These are phyloP conservation scores for Globia sparganii DNA, from an alignment of 2,888 invertebrate species.

Conservation along the genomic window DNA sequence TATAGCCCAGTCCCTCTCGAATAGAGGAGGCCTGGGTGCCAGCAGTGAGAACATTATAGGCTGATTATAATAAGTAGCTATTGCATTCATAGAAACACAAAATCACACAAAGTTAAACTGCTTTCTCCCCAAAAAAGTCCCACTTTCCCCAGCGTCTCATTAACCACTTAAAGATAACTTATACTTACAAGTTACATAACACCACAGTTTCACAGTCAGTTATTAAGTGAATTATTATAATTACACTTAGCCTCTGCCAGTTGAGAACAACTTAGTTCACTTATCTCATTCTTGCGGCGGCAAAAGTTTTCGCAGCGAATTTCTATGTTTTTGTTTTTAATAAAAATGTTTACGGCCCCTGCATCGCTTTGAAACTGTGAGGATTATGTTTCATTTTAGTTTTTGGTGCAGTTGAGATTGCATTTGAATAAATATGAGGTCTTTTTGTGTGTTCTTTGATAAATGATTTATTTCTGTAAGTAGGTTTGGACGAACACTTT, in stretches of 20 bases:
- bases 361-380: slow-evolving; percentile 65
- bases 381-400: slow-evolving; percentile 57
- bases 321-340: slow-evolving; percentile 69
- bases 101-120: slow-evolving; percentile 12
- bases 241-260: slow-evolving; percentile 82
- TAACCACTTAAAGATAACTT: slow-evolving; percentile 65
- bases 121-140: slow-evolving; percentile 34
- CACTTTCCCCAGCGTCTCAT: slow-evolving; percentile 59
- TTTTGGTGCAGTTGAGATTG: slow-evolving; percentile 26
- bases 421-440: slow-evolving; percentile 9
- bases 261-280: slow-evolving; percentile 76
- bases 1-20: too few relatives aligned
- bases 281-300: slow-evolving; percentile 76
- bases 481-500: too few relatives aligned
- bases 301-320: slow-evolving; percentile 73
- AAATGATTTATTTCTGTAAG: too few relatives aligned
- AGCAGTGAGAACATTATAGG: too few relatives aligned
- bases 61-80: too few relatives aligned
- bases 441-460: not conserved
- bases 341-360: slow-evolving; percentile 70
- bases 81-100: not conserved
- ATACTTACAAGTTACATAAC: slow-evolving; percentile 65
- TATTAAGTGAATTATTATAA: slow-evolving; percentile 86
- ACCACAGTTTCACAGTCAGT: slow-evolving; percentile 64
- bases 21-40: too few relatives aligned